Evolutionary conservation across 1,140 invertebrate species (phyloP).

Genomic region (Thrips palmi): DNA sequence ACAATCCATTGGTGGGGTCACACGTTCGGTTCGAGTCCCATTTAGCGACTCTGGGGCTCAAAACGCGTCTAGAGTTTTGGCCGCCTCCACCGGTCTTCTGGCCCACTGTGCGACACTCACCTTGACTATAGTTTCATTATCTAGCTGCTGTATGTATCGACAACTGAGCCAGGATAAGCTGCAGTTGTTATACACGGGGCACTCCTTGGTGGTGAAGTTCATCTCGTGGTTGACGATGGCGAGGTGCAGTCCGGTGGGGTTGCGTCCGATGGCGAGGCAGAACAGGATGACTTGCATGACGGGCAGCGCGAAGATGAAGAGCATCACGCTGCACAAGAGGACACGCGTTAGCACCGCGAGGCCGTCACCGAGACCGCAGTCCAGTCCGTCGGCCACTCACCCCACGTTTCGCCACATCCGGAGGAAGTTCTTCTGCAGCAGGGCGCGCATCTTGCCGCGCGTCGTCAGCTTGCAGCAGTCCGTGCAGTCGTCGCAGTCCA

Average conservation of each 20-base stretch:
- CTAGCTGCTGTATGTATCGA: conserved; percentile 48
- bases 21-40: too few species aligned
- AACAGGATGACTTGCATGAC: conserved; percentile 85
- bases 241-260: conserved; percentile 63
- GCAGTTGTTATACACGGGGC: conserved; percentile 32
- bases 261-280: conserved; percentile 82
- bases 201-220: conserved; percentile 26
- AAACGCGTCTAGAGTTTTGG: too few species aligned
- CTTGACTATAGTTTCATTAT: conserved; percentile 36
- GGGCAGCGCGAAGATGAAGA: conserved; percentile 81
- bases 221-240: conserved; percentile 75
- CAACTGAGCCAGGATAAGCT: conserved; percentile 51
- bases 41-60: too few species aligned
- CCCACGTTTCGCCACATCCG: conserved; percentile 81
- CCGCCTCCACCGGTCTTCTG: too few species aligned
- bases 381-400: too few species aligned
- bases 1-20: too few species aligned
- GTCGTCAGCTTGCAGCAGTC: conserved; percentile 29
- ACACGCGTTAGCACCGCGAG: too few species aligned
- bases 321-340: conserved; percentile 45
- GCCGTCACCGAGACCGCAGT: too few species aligned
- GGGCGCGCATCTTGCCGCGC: conserved; percentile 41
- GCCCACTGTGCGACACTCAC: conserved; percentile 29
- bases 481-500: conserved; percentile 31
- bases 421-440: conserved; percentile 83